These are phyloP conservation scores for Glareola pratincola DNA, from an alignment of 2,113 vertebrate genomes.

Conservation along the genomic window DNA sequence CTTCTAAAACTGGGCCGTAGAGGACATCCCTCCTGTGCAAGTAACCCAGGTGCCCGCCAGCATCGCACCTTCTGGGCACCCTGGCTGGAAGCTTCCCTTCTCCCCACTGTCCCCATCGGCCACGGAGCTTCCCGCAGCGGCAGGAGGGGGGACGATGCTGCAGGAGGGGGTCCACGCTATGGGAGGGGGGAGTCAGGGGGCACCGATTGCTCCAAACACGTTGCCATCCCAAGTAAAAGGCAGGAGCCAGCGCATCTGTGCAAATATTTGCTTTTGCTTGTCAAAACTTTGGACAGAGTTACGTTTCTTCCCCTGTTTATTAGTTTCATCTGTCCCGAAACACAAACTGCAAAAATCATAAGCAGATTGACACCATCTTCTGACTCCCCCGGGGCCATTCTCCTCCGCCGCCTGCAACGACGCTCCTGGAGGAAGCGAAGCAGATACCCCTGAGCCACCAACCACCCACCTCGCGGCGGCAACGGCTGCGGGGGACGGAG, in stretches of 20 bases:
- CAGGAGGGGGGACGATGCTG: background rate
- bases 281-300: background rate
- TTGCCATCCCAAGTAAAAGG: background rate
- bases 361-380: background rate
- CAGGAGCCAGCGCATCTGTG: constrained; percentile 2
- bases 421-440: background rate
- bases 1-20: background rate
- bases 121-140: accelerated
- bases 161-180: accelerated
- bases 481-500: accelerated
- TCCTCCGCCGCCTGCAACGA: background rate
- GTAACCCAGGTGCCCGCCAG: background rate
- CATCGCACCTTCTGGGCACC: accelerated
- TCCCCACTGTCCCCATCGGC: background rate
- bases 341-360: background rate
- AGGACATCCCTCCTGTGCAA: background rate
- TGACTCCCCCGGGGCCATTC: background rate
- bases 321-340: constrained; percentile 13
- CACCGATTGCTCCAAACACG: background rate
- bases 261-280: constrained; percentile 14
- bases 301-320: background rate
- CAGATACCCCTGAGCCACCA: background rate
- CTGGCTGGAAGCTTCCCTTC: background rate
- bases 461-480: background rate
- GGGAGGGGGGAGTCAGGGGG: background rate